Conservation (phyloP, 2,797 vertebrate species). For the Lutra lutra region DNA sequence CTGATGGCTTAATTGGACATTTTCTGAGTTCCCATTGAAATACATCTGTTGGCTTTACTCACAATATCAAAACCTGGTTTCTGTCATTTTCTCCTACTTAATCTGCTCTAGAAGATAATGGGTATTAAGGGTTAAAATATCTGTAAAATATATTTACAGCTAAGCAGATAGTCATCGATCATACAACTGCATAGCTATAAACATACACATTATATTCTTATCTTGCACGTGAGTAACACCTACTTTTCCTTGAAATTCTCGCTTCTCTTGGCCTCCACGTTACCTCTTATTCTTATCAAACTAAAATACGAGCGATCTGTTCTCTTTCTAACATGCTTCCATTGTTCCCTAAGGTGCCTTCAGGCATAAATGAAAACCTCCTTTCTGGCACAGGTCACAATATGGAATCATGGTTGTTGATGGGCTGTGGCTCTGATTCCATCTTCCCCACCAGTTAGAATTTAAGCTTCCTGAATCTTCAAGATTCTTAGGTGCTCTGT, state of each 20-base stretch:
- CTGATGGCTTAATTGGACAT: too few species aligned
- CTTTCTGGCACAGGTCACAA: rapidly evolving
- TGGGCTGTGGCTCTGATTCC: rapidly evolving
- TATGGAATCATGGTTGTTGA: rapidly evolving
- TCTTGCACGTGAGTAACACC: not conserved
- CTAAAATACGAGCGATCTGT: not conserved
- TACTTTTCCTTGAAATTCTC: not conserved
- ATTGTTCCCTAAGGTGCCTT: not conserved
- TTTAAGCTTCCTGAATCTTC: not conserved
- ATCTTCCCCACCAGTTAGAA: not conserved
- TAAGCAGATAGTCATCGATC: not conserved
- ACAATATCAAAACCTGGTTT: not conserved
- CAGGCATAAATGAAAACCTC: not conserved
- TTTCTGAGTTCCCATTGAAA: not conserved
- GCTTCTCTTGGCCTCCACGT: not conserved
- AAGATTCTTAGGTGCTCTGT: rapidly evolving
- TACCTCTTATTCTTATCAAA: not conserved
- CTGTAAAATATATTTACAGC: not conserved
- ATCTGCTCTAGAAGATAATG: not conserved
- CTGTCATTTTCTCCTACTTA: not conserved
- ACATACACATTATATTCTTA: not conserved
- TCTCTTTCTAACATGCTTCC: not conserved
- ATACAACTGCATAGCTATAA: not conserved
- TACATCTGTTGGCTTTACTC: rapidly evolving
- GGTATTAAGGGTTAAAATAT: not conserved